Base-by-base conservation (phyloP, 2,888 invertebrate species). In the Phengaris arion region DNA sequence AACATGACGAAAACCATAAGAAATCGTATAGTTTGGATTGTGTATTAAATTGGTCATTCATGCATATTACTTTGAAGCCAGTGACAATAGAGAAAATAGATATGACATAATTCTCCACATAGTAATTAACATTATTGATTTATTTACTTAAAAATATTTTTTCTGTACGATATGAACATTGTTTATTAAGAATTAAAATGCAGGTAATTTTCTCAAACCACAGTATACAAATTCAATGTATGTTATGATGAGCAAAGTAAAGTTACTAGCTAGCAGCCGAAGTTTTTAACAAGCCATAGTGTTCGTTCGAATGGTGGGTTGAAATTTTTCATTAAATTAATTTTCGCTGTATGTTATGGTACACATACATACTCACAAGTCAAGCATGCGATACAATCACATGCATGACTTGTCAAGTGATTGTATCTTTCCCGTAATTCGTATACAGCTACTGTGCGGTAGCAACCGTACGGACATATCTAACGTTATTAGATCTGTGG, bases 401-500 rank as follows among this genome's bases (percentile, higher is more conserved):
- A 64, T 8, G 48, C 48, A 48, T 48, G 48, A 48, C 48, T 48
- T 48, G 48, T 48, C 48, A 48, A 48, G 6, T 48, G 48, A 48
- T 48, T 48, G 48, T 48, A 48, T 48, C 48, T 48, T 48, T 48
- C 48, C 6, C 48, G 5, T 48, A 48, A 59, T 59, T 59, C 57
- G 22, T 9, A 22, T 3, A 15, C 64, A 64, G 64, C 64, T 64
- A 64, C 64, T 13, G 45, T 45, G 64, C 45, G 35, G 35, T 35
- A 13, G 12, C 52, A 35, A 35, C 35, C 35, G 35, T 35, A 35
- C 35, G 35, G 35, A 45, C 64, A 64, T 45, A 64, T 64, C 64
- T 64, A 45, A 64, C 64, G 35, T 64, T 64, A 64, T 64, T 64
- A 64, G 35, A 64, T 64, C 64, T 64, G 64, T 64, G 22, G 72